These are phyloP conservation scores for Phalacrocorax carbo DNA, from an alignment of 2,113 vertebrate species.

Conservation along the genomic window DNA sequence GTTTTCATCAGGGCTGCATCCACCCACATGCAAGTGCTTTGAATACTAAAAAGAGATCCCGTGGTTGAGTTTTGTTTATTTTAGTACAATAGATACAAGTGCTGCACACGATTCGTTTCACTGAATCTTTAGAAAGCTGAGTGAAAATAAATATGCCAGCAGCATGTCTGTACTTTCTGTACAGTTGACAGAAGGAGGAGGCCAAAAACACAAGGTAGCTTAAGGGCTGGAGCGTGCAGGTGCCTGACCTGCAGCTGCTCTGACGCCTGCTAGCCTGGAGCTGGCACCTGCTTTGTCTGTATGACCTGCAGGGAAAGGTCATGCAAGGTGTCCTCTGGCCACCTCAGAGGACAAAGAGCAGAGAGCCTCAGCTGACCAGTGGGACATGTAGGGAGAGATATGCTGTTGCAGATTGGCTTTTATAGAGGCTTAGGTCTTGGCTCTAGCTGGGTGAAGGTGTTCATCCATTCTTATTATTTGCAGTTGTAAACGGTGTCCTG, in stretches of 20 bases:
- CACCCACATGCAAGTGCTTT: not conserved
- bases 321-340: not conserved
- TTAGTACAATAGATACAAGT: not conserved
- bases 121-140: not conserved
- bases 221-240: not conserved
- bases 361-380: not conserved
- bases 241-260: not conserved
- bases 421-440: not conserved
- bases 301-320: not conserved
- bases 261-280: not conserved
- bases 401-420: not conserved
- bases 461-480: not conserved
- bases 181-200: not conserved
- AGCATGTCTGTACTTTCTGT: not conserved
- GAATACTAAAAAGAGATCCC: not conserved
- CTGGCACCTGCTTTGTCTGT: accelerated
- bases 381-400: not conserved
- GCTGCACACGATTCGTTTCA: not conserved
- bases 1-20: not conserved
- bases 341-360: accelerated
- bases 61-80: slow-evolving; percentile 4
- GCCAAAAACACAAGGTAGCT: not conserved
- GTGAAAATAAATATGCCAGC: not conserved
- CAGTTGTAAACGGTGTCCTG: not conserved
- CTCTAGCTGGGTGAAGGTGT: not conserved